Evolutionary conservation across 2,888 invertebrate species (phyloP).

Genomic region (Trichopria drosophilae): DNA sequence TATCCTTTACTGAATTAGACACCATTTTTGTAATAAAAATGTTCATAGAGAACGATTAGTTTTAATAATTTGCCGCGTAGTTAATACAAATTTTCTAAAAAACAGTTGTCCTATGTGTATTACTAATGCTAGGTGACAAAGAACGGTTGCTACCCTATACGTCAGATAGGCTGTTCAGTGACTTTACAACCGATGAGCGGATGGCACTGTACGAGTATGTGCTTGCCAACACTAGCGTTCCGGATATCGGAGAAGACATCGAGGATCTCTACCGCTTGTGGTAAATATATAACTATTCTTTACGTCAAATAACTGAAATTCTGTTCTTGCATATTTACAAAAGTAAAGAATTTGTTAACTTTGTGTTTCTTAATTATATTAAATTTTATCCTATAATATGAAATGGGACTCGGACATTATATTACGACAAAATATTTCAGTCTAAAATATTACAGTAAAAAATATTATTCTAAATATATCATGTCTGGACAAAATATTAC

Average conservation of each 20-base stretch:
- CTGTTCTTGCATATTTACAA: too few relatives aligned
- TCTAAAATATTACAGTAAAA: too few relatives aligned
- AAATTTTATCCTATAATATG: not conserved
- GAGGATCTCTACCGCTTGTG: slow-evolving; percentile 44
- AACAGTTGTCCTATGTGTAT: too few relatives aligned
- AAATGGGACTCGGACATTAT: too few relatives aligned
- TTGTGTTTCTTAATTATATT: not conserved
- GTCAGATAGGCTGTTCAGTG: slow-evolving; percentile 53
- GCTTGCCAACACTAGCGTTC: slow-evolving; percentile 48
- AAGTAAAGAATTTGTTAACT: too few relatives aligned
- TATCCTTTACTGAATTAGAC: slow-evolving; percentile 47
- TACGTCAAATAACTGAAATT: too few relatives aligned
- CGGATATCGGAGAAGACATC: slow-evolving; percentile 51
- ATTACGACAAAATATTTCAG: too few relatives aligned
- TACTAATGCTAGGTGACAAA: slow-evolving; percentile 48
- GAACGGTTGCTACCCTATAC: slow-evolving; percentile 55
- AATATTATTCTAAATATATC: too few relatives aligned
- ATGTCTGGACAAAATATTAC: too few relatives aligned
- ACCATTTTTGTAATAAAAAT: slow-evolving; percentile 1
- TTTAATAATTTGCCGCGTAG: not conserved
- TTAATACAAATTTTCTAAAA: too few relatives aligned
- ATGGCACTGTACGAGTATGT: slow-evolving; percentile 54
- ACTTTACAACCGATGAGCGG: slow-evolving; percentile 56
- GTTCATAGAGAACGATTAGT: not conserved
- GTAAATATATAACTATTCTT: too few relatives aligned